Conservation (phyloP, 2,888 invertebrate genomes). For the Yponomeuta sedellus region DNA sequence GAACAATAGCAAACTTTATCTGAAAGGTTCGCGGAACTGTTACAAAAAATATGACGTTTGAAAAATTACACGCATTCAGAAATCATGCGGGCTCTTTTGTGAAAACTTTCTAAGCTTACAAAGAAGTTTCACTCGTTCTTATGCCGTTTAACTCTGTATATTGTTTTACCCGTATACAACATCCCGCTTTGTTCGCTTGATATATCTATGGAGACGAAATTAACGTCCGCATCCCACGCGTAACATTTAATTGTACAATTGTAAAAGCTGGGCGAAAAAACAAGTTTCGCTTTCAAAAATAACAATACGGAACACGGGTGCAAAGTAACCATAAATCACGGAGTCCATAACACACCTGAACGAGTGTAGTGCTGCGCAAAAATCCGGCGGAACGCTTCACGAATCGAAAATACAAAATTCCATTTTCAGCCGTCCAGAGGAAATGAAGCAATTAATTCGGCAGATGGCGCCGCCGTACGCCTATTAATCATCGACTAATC, state of each 20-base stretch:
- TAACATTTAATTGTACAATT: conserved; percentile 11
- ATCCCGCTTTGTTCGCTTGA: conserved; percentile 31
- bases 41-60: conserved; percentile 73
- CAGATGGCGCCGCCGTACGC: conserved; percentile 74
- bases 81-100: conserved; percentile 72
- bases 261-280: conserved; percentile 6
- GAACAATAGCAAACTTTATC: conserved; percentile 69
- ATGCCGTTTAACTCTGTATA: conserved; percentile 46
- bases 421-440: conserved; percentile 71
- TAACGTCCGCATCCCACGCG: background rate
- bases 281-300: conserved; percentile 17
- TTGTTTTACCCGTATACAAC: conserved; percentile 34
- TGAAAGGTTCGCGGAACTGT: conserved; percentile 58
- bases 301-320: conserved; percentile 28
- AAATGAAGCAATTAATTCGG: conserved; percentile 76
- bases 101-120: conserved; percentile 61
- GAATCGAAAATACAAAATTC: conserved; percentile 70
- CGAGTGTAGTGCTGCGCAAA: conserved; percentile 54
- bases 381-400: conserved; percentile 51
- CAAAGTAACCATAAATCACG: conserved; percentile 53
- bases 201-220: conserved; percentile 16
- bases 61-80: conserved; percentile 76
- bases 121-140: conserved; percentile 65
- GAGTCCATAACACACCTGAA: conserved; percentile 59
- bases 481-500: conserved; percentile 76